Base-by-base conservation (phyloP, 2,113 vertebrate genomes). In the Heloderma charlesbogerti region DNA sequence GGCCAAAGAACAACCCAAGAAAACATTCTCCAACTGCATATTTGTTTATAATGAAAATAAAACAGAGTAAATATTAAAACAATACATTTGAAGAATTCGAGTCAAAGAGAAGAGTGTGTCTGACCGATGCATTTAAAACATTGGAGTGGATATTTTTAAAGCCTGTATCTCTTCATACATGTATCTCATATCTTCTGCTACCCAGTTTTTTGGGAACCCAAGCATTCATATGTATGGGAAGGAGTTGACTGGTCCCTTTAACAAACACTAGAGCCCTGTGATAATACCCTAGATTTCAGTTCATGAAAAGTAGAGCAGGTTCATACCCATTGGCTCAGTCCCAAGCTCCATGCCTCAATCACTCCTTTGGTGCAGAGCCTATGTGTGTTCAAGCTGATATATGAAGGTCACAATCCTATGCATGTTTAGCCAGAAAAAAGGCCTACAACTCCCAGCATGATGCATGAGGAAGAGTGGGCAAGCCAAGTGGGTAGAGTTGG, bases 231-330 rank as follows among this genome's bases (percentile, higher is more conserved):
- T 80, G 93, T 69, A 75, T 1, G 0, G 40, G 27, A 93, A 91
- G 9, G 0, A 0, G 78, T 92, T 29, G 88, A 92, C 79, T 88
- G 37, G 34, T 34, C 89, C 40, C 88, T 94, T 93, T 83, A 92
- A 67, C 37, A 85, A 10, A 69, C 34, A 2, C 20, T 83, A 87
- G 80, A 88, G 87, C 86, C 80, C 92, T 91, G 87, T 57, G 9
- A 22, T 80, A 54, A 54, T 27, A 48, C 1, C 25, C 9, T 9
- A 79, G 77, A 29, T 78, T 43, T 48, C 51, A 57, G 3, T 22
- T 31, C 51, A 57, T 82, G 16, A 29, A 82, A 16, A n/a, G 34
- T 4, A 6, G 13, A 51, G 27, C 4, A 80, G 78, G 77, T 29
- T 29, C 31, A 27, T 8, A 69, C 67, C 29, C 29, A 69, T 31